Base-by-base conservation (phyloP, 2,113 vertebrate genomes). In the Catharus minimus region DNA sequence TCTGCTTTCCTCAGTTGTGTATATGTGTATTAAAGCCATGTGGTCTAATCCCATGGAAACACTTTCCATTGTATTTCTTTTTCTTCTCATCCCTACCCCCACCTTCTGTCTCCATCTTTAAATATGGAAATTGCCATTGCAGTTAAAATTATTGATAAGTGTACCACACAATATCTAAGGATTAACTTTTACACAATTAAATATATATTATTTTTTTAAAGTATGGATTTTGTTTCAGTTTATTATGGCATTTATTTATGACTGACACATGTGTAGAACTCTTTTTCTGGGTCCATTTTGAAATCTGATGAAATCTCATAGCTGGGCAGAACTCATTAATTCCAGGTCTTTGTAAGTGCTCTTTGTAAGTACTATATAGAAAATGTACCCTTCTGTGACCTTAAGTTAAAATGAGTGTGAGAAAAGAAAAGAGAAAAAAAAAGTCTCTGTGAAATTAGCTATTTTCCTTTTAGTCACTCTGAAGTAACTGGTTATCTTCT, bases 11-110 rank as follows among this genome's bases (percentile, higher is more conserved):
- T 93, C 66, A 90, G 95, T 96, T 96, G 95, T 95, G 86, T 96
- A 85, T 96, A 92, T 93, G 60, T 97, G 96, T 96, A 83, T 95
- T 95, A 96, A 96, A 95, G 86, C 96, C 94, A 75, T 92, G 95
- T 78, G n/a, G 81, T 81, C 90, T 98, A 97, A 98, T 98, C 97
- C 97, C 83, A 81, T 60, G 86, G 92, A 97, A 96, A 95, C 71
- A 93, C 76, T 92, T 49, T 55, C 60, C 67, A 84, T 95, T 93
- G 95, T 95, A 88, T 75, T 93, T 82, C 69, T 69, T 93, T 94
- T 92, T 96, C 67, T 93, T 89, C 72, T 75, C 4, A 10, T 87
- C 82, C 76, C 69, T 53, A 49, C 55, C 46, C 94, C 57, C 67
- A 66, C 16, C 9, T 39, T 78, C 53, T 68, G n/a, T 50, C 28